Percentiles rank a stretch among this genome's conserved stretches.
Evolutionary conservation across 2,888 invertebrate genomes (phyloP).

Genomic region (Eupeodes latifasciatus): DNA sequence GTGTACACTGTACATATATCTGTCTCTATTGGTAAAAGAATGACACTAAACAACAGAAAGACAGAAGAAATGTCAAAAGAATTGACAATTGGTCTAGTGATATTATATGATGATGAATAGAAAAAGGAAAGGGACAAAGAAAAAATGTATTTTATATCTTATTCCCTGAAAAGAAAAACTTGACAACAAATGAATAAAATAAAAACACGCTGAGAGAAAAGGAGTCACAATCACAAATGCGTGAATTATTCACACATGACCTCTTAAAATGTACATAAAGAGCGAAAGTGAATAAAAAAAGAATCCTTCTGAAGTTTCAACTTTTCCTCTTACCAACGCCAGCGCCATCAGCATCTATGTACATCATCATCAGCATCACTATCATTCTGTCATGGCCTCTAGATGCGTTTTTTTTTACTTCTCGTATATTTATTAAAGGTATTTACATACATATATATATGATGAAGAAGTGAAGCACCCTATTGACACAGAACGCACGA

Average conservation of each 20-base stretch:
- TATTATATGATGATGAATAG: constrained; percentile 29
- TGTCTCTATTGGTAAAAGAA: constrained; percentile 30
- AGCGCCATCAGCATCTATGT: not conserved
- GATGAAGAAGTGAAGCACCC: constrained; percentile 13
- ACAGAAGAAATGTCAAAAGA: constrained; percentile 63
- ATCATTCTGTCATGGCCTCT: too few species aligned
- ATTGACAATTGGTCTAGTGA: constrained; percentile 70
- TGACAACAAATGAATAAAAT: constrained; percentile 27
- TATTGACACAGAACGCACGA: constrained; percentile 56
- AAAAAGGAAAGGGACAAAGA: not conserved
- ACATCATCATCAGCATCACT: not conserved
- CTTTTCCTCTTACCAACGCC: not conserved
- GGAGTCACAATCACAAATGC: constrained; percentile 67
- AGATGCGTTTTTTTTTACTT: constrained; percentile 36
- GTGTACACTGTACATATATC: too few species aligned
- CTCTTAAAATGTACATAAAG: constrained; percentile 59
- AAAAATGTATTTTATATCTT: not conserved
- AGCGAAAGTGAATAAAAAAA: constrained; percentile 36
- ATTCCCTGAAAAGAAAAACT: constrained; percentile 14
- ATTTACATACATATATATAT: not conserved
- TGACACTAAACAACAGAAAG: constrained; percentile 29
- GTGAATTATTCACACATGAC: constrained; percentile 73
- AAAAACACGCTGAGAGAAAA: not conserved
- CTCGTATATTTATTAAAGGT: not conserved
- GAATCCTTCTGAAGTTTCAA: not conserved